These are phyloP conservation scores for Calcarius ornatus DNA, from an alignment of 2,113 vertebrate species.

Conservation along the genomic window DNA sequence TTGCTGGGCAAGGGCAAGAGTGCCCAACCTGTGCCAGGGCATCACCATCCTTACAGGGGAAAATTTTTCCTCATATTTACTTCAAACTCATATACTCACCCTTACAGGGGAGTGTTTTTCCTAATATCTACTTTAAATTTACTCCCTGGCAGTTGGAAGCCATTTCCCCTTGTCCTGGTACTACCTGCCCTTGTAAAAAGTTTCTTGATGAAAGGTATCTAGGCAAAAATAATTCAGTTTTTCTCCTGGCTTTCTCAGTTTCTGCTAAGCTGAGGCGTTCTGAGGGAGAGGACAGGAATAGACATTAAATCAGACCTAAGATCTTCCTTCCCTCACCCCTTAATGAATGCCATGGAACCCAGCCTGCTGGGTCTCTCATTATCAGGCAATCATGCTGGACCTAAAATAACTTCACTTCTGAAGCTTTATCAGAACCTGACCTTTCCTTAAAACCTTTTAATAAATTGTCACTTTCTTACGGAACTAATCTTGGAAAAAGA, in stretches of 20 bases:
- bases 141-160: neutral
- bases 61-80: neutral
- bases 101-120: neutral
- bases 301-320: neutral
- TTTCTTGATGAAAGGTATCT: neutral
- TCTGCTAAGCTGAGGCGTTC: neutral
- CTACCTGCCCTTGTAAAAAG: neutral
- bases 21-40: neutral
- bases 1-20: neutral
- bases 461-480: neutral
- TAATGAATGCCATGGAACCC: neutral
- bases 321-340: neutral
- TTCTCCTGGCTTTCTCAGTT: neutral
- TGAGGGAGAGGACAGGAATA: neutral
- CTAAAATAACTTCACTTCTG: neutral
- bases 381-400: neutral
- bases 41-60: neutral
- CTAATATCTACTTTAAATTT: too few species aligned
- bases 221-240: neutral
- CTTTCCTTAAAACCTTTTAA: conserved; percentile 16
- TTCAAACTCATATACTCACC: neutral
- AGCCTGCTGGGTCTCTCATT: neutral
- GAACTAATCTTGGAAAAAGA: neutral
- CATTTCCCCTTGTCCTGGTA: neutral
- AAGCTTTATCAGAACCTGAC: conserved; percentile 5